Conservation (phyloP, 2,797 vertebrate species). For the Cossypha dichroa region DNA sequence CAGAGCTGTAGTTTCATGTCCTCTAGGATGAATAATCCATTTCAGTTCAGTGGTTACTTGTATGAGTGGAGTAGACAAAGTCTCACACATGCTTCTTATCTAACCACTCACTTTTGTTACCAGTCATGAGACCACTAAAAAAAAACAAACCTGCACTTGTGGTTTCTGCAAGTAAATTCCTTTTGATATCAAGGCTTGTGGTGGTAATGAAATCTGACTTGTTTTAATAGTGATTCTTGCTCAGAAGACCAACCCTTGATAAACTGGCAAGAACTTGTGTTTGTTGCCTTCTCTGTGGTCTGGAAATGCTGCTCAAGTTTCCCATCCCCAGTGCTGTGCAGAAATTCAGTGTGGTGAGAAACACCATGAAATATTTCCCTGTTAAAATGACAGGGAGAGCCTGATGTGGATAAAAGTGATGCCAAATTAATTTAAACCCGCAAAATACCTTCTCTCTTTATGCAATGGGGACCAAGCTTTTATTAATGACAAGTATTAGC, state of each 20-base stretch:
- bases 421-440: not conserved
- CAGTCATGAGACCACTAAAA: not conserved
- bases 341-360: not conserved
- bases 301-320: not conserved
- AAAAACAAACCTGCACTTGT: slow-evolving; percentile 1
- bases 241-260: not conserved
- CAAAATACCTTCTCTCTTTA: not conserved
- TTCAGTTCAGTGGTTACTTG: not conserved
- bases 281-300: not conserved
- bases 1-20: not conserved
- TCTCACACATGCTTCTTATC: not conserved
- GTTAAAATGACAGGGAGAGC: not conserved
- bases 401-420: not conserved
- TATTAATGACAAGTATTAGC: not conserved
- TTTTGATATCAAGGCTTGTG: not conserved
- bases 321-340: not conserved
- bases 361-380: not conserved
- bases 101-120: slow-evolving; percentile 18
- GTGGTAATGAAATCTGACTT: slow-evolving; percentile 37
- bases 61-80: not conserved
- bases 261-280: not conserved
- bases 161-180: slow-evolving; percentile 19
- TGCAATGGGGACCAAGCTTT: not conserved
- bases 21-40: not conserved
- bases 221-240: slow-evolving; percentile 9